Conservation (phyloP, 2,797 vertebrate genomes). For the Margarornis squamiger region DNA sequence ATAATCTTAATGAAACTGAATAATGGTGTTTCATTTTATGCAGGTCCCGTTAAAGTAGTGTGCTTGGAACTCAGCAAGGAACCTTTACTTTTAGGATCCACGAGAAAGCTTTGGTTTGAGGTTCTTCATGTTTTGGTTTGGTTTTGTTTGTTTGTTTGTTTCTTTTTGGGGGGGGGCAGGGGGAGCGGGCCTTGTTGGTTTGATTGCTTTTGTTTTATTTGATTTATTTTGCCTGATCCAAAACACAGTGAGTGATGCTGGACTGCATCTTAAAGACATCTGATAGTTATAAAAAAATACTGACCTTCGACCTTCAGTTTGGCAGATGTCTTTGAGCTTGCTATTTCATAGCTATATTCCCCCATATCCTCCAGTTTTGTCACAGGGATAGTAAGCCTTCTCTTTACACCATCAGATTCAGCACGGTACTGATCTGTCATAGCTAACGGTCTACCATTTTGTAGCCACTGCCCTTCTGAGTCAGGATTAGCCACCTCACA, state of each 20-base stretch:
- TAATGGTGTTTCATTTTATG: not conserved
- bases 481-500: constrained; percentile 93
- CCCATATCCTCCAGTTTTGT: constrained; percentile 90
- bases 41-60: not conserved
- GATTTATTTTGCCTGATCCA: not conserved
- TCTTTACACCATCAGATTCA: constrained; percentile 82
- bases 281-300: constrained; percentile 19
- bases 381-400: constrained; percentile 85
- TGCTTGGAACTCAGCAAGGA: not conserved
- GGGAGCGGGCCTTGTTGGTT: not conserved
- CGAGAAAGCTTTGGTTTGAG: not conserved
- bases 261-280: not conserved
- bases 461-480: constrained; percentile 90
- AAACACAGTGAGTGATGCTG: not conserved
- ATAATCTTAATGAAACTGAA: not conserved
- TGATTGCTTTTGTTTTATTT: not conserved
- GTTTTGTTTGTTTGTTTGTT: not conserved
- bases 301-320: constrained; percentile 93
- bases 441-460: constrained; percentile 84
- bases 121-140: not conserved
- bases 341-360: constrained; percentile 95
- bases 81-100: not conserved
- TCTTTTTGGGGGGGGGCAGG: too few relatives aligned
- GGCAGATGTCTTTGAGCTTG: constrained; percentile 93
- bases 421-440: constrained; percentile 83